Conservation (phyloP, 2,797 vertebrate species). For the Silurus lanzhouensis region DNA sequence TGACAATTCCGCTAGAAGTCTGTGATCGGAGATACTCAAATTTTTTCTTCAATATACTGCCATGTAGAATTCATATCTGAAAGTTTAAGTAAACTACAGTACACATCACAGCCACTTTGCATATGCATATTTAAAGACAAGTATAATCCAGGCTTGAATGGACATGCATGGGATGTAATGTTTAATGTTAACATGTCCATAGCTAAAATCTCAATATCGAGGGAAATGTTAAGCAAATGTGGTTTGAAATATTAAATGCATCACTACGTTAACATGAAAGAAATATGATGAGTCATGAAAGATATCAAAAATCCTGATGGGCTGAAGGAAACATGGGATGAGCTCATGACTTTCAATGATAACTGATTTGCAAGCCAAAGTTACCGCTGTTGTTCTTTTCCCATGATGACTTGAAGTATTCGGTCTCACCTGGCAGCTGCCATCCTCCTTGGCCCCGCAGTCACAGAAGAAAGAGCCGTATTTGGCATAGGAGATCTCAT, state of each 20-base stretch:
- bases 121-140: neutral
- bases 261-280: neutral
- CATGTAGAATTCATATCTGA: neutral
- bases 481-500: constrained; percentile 99
- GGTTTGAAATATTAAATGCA: neutral
- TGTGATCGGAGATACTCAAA: too few relatives aligned
- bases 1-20: too few relatives aligned
- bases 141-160: constrained; percentile 24
- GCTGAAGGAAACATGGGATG: constrained; percentile 68
- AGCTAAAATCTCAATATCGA: neutral
- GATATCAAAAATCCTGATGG: constrained; percentile 68
- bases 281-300: constrained; percentile 30
- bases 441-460: constrained; percentile 99
- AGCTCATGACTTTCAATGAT: constrained; percentile 74
- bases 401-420: constrained; percentile 85
- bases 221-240: neutral
- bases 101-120: neutral
- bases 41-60: too few relatives aligned
- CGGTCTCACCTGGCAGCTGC: constrained; percentile 97
- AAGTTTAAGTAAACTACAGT: neutral
- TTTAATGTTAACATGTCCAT: constrained; percentile 40
- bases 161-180: constrained; percentile 54
- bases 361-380: constrained; percentile 85
- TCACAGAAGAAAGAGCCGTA: constrained; percentile 99
- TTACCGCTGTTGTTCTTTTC: constrained; percentile 85